A percentile compares a stretch with the other conserved stretches of the same genome.
These are phyloP conservation scores for Oryctes rhinoceros DNA, from an alignment of 1,140 invertebrate species.

Conservation along the genomic window DNA sequence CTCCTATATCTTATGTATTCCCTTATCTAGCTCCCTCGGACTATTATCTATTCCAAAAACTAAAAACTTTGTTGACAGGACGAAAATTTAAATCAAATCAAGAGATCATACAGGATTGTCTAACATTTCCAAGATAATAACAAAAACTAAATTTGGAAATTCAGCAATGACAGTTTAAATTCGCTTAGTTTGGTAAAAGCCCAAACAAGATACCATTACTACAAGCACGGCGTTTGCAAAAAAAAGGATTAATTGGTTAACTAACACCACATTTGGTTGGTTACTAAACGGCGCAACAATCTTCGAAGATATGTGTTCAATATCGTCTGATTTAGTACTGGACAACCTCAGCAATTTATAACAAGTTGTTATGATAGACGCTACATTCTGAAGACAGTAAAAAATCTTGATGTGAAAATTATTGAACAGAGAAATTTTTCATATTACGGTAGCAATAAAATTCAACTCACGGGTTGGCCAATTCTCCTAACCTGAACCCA, in stretches of 20 bases:
- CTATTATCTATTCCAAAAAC: too few relatives aligned
- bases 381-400: not conserved
- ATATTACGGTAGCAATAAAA: not conserved
- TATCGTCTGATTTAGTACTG: slow-evolving; percentile 25
- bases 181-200: slow-evolving; percentile 6
- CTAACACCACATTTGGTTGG: not conserved
- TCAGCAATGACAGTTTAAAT: not conserved
- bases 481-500: slow-evolving; percentile 59
- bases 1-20: too few relatives aligned
- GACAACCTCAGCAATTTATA: not conserved
- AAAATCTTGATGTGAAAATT: not conserved
- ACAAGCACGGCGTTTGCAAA: slow-evolving; percentile 14
- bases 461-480: slow-evolving; percentile 54
- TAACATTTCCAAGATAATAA: not conserved
- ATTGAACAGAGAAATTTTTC: not conserved
- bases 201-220: slow-evolving; percentile 1
- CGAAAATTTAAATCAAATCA: too few relatives aligned
- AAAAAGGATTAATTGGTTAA: not conserved
- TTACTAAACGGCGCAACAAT: slow-evolving; percentile 33
- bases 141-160: not conserved
- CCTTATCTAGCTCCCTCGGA: too few relatives aligned
- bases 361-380: not conserved
- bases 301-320: not conserved
- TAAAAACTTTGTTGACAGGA: too few relatives aligned
- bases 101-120: too few relatives aligned